Base-by-base conservation (phyloP, 64 coral and sea anemone genomes). In the Trachythela sp. region DNA sequence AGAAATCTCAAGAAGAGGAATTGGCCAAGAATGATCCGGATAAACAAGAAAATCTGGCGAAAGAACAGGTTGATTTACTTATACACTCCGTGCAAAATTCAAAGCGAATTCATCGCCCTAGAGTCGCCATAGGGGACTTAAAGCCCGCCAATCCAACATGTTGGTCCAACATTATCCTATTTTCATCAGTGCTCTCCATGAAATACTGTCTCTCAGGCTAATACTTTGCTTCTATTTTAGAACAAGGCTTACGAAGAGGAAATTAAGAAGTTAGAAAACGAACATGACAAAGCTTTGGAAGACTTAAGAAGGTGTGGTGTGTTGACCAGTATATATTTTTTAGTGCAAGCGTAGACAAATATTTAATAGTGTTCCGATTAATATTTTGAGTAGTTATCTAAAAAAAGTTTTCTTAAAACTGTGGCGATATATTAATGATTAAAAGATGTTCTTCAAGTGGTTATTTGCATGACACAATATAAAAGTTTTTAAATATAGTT, bases 241-340 rank as follows among this genome's bases (percentile, higher is more conserved):
- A 93, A 99, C 64, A 95, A 95, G 9, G 96, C 94, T 36, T 99
- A 99, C 50, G 93, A 99, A 88, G 93, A 91, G 52, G 93, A 99
- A 91, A 86, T 99, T 17, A 95, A 92, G 43, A 99, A 93, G 56
- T 91, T 99, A 39, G 93, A 99, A 64, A 91, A 91, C 71, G 96
- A 99, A 54, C 96, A 99, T 39, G 89, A 94, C 72, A 84, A 83
- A 59, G 93, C 96, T 27, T 84, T 99, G 27, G 93, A 95, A 59
- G 84, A 88, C 1, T 88, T 99, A n/a, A 86, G 93, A 34, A 94
- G 86, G 94, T 96, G n/a, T 34, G 31, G 30, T 27, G 38, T 48
- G 39, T 40, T 22, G 29, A 13, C 24, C 18, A 22, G 68, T n/a
- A n/a, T n/a, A n/a, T n/a, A 68, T 22, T 6, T 5, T 8, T 4